Evolutionary conservation across 1,140 invertebrate species (phyloP).

Genomic region (Meloidogyne exigua): DNA sequence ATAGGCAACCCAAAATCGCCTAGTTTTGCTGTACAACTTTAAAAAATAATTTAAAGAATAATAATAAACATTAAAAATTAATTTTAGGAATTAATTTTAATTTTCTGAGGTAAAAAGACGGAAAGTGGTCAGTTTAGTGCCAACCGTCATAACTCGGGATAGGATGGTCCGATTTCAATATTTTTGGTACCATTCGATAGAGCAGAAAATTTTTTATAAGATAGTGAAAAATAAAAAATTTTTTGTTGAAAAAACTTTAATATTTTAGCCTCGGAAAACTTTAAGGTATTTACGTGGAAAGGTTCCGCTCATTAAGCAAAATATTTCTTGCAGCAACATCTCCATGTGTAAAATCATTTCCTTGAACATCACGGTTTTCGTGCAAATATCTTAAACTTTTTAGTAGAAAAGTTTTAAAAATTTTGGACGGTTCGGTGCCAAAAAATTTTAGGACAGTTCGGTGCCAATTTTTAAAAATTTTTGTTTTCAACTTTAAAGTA

Average conservation of each 20-base stretch:
- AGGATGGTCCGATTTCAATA: background rate
- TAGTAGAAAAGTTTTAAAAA: background rate
- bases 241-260: no score
- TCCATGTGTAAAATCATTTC: slow-evolving; percentile 60
- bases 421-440: background rate
- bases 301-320: slow-evolving; percentile 47
- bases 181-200: background rate
- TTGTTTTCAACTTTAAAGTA: background rate
- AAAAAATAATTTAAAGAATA: background rate
- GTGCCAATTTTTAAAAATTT: background rate
- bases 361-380: slow-evolving; percentile 44
- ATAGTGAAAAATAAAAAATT: no score
- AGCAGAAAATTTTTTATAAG: slow-evolving; percentile 6
- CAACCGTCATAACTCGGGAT: background rate
- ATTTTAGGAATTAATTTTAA: background rate
- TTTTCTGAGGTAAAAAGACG: background rate
- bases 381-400: slow-evolving; percentile 27
- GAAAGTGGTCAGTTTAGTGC: no score
- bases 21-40: slow-evolving; percentile 53
- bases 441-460: background rate
- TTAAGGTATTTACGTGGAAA: slow-evolving; percentile 32
- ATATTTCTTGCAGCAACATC: slow-evolving; percentile 57
- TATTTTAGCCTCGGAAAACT: no score
- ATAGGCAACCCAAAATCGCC: slow-evolving; percentile 52
- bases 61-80: background rate